Evolutionary conservation across 2,888 invertebrate species (phyloP), one percentile per base, ranked within the genome.

Genomic region (Hirudinaria manillensis): DNA sequence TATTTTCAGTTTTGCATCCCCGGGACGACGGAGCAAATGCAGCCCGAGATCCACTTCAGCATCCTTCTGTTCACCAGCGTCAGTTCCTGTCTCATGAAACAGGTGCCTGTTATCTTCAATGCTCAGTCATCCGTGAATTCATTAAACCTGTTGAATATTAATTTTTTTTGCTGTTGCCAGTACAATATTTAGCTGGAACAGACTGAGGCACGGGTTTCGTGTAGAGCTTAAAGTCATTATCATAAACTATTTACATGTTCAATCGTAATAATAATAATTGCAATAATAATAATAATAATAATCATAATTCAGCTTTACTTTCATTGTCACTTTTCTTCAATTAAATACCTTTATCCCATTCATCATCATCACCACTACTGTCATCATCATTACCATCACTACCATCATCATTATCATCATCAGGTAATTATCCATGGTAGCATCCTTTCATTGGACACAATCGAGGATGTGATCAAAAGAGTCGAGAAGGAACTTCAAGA

Each of bases 51-150:
- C 76, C 91, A 89, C 85, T 87, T 91, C 70, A 91, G 91, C 78
- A 89, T 92, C 80, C 89, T 92, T 83, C 91, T 90, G 7, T 91
- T 91, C 84, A 90, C 90, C 21, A 91, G 92, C 74, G 90, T 91
- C 85, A 89, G 90, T 80, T 88, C 89, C 78, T 90, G 89, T 80
- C 89, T 89, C 38, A 89, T 89, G 32, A 91, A 91, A 83, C 90
- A 91, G 87, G 89, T 88, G 80, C n/a, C 27, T 21, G 53, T 16
- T 16, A 16, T 61, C 56, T 7, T 32, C 34, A 13, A 13, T 32
- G 45, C 6, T 32, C 38, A 24, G 38, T 70, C n/a, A 70, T 27
- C 10, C 29, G 61, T 70, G 32, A 24, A n/a, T 36, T 73, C n/a
- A n/a, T n/a, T n/a, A n/a, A n/a, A 10, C 34, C 27, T 73, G 7